Conservation (phyloP, 2,113 vertebrate genomes). For the Carettochelys insculpta region DNA sequence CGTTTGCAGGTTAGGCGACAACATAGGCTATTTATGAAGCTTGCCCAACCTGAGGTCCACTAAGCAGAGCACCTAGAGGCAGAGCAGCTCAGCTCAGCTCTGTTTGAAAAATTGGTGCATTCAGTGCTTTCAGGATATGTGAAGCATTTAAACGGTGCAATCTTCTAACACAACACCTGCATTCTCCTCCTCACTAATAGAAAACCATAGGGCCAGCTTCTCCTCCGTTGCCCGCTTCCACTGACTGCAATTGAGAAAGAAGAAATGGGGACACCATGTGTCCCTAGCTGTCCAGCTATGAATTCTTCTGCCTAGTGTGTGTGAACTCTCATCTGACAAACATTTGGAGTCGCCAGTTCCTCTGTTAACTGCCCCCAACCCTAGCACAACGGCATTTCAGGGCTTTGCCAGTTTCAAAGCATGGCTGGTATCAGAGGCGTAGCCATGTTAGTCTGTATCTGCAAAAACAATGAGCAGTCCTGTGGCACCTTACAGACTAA, state of each 20-base stretch:
- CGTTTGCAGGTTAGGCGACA: constrained; percentile 3
- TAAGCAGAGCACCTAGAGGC: constrained; percentile 21
- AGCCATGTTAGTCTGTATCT: too few species aligned
- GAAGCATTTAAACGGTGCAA: background rate
- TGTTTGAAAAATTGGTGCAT: constrained; percentile 8
- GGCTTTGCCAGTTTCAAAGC: background rate
- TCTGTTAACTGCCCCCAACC: background rate
- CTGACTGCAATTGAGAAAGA: background rate
- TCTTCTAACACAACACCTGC: background rate
- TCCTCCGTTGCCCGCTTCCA: background rate
- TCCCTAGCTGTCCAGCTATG: background rate
- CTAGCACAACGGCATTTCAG: background rate
- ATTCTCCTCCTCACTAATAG: background rate
- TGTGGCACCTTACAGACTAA: too few species aligned
- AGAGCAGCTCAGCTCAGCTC: background rate
- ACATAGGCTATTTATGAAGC: background rate
- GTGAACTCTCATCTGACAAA: background rate
- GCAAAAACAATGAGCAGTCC: too few species aligned
- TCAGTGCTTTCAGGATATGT: constrained; percentile 19
- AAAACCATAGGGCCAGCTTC: background rate
- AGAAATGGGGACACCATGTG: background rate
- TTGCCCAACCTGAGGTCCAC: constrained; percentile 51
- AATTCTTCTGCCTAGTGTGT: fast-evolving
- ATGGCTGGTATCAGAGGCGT: too few species aligned
- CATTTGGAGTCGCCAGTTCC: background rate